Evolutionary conservation across 2,113 vertebrate species (phyloP).

Genomic region (Miniopterus natalensis): DNA sequence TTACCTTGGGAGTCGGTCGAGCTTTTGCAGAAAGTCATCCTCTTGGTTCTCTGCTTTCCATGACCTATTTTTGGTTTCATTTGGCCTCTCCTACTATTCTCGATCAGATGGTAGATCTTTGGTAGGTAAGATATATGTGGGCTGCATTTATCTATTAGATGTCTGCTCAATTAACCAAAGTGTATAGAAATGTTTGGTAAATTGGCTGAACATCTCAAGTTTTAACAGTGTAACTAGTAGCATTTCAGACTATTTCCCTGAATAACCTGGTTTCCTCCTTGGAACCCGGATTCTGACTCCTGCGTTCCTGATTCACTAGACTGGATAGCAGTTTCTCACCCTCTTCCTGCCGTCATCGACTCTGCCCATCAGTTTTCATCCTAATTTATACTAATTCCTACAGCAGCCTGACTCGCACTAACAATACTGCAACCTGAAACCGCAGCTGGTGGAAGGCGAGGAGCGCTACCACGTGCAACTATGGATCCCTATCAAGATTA

Average conservation of each 20-base stretch:
- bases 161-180: not conserved
- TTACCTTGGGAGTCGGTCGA: conserved; percentile 65
- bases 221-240: not conserved
- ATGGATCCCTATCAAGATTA: not conserved
- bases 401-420: not conserved
- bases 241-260: not conserved
- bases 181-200: not conserved
- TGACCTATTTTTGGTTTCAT: not conserved
- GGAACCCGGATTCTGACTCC: not conserved
- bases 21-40: not conserved
- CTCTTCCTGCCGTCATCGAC: not conserved
- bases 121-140: not conserved
- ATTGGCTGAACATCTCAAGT: not conserved
- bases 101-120: not conserved
- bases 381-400: not conserved
- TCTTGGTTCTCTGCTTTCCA: not conserved
- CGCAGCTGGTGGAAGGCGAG: not conserved
- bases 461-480: not conserved
- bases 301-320: not conserved
- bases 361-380: not conserved
- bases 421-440: not conserved
- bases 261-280: not conserved
- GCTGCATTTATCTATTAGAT: not conserved
- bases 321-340: not conserved
- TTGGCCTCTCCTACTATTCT: not conserved